A percentile compares a stretch with the other conserved stretches of the same genome.
Evolutionary conservation across 92 coral and sea anemone species (phyloP).

Genomic region (Isaurus tuberculatus): DNA sequence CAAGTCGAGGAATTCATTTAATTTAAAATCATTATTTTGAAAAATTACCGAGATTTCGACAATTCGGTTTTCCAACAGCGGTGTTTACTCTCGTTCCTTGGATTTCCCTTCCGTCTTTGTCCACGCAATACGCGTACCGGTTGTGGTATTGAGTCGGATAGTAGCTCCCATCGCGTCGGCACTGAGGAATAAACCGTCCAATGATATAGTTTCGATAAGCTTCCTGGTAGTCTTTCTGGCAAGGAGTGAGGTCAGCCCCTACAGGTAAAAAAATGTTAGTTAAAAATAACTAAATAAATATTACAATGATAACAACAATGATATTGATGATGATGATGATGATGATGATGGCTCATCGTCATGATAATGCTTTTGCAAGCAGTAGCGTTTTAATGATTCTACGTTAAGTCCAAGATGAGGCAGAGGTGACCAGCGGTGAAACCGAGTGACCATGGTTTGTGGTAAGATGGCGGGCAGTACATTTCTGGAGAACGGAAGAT

Average conservation of each 20-base stretch:
- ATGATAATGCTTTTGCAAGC: neutral
- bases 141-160: constrained; percentile 72
- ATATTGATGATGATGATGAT: neutral
- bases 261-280: neutral
- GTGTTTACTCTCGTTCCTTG: constrained; percentile 74
- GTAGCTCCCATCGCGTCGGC: constrained; percentile 83
- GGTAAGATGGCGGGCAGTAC: too few relatives aligned
- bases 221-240: constrained; percentile 69
- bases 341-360: neutral
- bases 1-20: too few relatives aligned
- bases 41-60: constrained; percentile 67
- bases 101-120: constrained; percentile 75
- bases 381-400: too few relatives aligned
- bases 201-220: constrained; percentile 65
- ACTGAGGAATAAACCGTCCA: constrained; percentile 85
- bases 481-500: too few relatives aligned
- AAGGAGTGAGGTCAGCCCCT: constrained; percentile 78
- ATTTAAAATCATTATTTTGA: neutral
- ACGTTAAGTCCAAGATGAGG: too few relatives aligned
- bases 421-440: too few relatives aligned
- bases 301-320: neutral
- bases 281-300: neutral
- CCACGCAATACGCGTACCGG: constrained; percentile 77
- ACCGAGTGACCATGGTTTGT: too few relatives aligned
- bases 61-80: constrained; percentile 82